phyloP scores from a whole-genome alignment of 1,140 invertebrate species.

The Rhizoglyphus robini region DNA sequence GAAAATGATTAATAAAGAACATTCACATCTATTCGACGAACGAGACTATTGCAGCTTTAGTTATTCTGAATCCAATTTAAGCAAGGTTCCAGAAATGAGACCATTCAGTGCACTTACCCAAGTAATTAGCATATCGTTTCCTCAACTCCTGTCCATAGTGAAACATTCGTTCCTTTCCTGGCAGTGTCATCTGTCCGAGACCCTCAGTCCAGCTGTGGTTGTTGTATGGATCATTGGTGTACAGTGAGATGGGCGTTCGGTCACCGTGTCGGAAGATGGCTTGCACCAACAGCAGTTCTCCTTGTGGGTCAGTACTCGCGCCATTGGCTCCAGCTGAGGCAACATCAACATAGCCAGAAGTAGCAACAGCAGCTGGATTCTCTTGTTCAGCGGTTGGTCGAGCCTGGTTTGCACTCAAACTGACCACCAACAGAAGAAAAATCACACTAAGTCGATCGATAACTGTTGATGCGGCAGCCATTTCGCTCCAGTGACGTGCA shows the following conservation, averaged over 20 bases:
- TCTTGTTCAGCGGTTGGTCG: background rate
- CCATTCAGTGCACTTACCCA: background rate
- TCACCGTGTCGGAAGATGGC: conserved; percentile 14
- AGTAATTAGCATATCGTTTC: background rate
- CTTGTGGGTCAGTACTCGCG: background rate
- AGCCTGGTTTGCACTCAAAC: too few relatives aligned
- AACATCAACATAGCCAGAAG: background rate
- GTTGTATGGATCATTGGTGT: background rate
- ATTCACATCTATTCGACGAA: background rate
- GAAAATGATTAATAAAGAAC: background rate
- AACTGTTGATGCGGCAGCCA: background rate
- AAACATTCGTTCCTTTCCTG: conserved; percentile 15
- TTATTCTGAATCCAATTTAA: too few relatives aligned
- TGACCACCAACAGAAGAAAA: background rate
- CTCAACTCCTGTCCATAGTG: background rate
- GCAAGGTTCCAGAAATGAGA: too few relatives aligned
- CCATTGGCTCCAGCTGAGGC: background rate
- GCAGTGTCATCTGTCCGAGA: background rate
- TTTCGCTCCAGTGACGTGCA: too few relatives aligned
- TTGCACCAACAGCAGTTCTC: conserved; percentile 8
- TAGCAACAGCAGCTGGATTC: background rate
- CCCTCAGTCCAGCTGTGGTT: background rate
- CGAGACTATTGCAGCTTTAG: background rate
- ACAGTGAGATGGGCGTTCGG: conserved; percentile 1
- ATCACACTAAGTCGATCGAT: background rate